Evolutionary conservation across 1,140 invertebrate genomes (phyloP).

Genomic region (Centruroides vittatus): DNA sequence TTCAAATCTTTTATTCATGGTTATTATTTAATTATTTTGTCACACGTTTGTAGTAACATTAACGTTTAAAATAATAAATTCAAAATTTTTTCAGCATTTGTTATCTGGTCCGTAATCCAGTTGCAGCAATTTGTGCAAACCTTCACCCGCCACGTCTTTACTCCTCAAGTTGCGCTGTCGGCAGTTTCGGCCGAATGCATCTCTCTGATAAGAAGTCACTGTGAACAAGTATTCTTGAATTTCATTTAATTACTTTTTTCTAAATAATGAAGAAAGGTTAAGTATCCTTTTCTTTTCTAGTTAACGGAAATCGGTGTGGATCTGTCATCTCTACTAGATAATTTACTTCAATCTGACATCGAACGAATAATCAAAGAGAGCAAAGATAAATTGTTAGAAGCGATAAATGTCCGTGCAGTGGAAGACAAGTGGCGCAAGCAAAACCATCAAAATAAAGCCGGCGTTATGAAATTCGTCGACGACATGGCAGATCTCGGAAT

Average conservation of each 20-base stretch:
- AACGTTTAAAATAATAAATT: too few relatives aligned
- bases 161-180: constrained; percentile 67
- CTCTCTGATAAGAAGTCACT: constrained; percentile 54
- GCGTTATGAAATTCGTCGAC: constrained; percentile 37
- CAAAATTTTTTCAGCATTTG: constrained; percentile 40
- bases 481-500: constrained; percentile 42
- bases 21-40: too few relatives aligned
- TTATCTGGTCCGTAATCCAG: constrained; percentile 82
- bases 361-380: constrained; percentile 43
- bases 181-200: constrained; percentile 71
- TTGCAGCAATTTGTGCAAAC: constrained; percentile 60
- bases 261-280: too few relatives aligned
- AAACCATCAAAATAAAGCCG: constrained; percentile 43
- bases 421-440: constrained; percentile 56
- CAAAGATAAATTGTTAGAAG: constrained; percentile 57
- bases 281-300: background rate
- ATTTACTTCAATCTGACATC: constrained; percentile 52
- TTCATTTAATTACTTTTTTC: constrained; percentile 8
- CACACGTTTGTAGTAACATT: too few relatives aligned
- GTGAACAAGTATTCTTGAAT: constrained; percentile 40
- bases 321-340: constrained; percentile 67
- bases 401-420: constrained; percentile 45
- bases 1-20: too few relatives aligned
- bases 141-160: constrained; percentile 82
- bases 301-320: constrained; percentile 47